Evolutionary conservation across 2,797 vertebrate genomes (phyloP).

Genomic region (Sebastolobus alascanus): DNA sequence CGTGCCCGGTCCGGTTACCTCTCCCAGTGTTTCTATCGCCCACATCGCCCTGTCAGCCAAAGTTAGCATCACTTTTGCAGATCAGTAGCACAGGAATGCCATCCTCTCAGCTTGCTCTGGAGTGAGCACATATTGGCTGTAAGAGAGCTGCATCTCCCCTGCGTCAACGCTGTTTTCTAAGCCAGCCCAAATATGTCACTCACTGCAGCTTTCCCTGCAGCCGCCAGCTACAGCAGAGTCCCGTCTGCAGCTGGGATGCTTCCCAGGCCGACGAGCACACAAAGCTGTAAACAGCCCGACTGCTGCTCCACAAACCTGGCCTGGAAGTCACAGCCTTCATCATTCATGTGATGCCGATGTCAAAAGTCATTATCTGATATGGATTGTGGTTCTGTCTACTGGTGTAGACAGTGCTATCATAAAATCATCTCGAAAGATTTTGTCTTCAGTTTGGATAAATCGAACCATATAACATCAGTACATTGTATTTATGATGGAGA

Average conservation of each 20-base stretch:
- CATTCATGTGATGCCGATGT: conserved; percentile 20
- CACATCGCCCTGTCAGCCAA: conserved; percentile 45
- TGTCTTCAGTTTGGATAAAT: conserved; percentile 6
- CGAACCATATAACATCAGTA: neutral
- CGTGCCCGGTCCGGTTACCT: conserved; percentile 12
- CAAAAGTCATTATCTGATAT: conserved; percentile 14
- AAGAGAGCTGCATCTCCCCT: conserved; percentile 63
- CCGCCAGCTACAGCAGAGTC: conserved; percentile 60
- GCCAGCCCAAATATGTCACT: conserved; percentile 73
- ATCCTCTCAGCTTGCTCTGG: conserved; percentile 34
- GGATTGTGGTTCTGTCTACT: conserved; percentile 6
- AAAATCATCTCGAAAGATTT: conserved; percentile 13
- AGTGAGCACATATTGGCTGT: conserved; percentile 61
- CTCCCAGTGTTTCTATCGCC: conserved; percentile 8
- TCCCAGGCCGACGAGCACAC: conserved; percentile 39
- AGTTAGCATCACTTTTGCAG: conserved; percentile 61
- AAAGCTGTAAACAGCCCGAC: conserved; percentile 45
- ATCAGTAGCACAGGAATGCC: conserved; percentile 59
- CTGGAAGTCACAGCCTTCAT: conserved; percentile 33
- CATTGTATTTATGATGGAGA: conserved; percentile 11
- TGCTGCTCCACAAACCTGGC: conserved; percentile 14
- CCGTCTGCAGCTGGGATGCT: conserved; percentile 54
- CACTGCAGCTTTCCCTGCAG: conserved; percentile 73
- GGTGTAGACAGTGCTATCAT: neutral
- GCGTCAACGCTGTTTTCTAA: conserved; percentile 50